Base-by-base conservation (phyloP, 2,797 vertebrate genomes). In the Buceros bicornis region DNA sequence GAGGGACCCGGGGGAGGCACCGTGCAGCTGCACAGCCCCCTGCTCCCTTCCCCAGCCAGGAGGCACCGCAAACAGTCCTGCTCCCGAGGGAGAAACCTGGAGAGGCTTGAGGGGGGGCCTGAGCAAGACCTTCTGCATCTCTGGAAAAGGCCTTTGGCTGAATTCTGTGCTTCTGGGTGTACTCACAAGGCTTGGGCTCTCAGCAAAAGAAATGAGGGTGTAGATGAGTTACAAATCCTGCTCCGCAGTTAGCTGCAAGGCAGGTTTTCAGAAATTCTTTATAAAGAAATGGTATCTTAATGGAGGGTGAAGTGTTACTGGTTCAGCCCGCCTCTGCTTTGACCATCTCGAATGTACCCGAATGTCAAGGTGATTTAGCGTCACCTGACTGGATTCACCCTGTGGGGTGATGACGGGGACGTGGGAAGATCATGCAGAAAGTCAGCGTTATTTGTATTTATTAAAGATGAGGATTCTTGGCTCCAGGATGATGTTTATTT, bases 1-100 rank as follows among this genome's bases (percentile, higher is more conserved):
- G 13, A 51, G 51, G 43, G 26, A 16, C 5, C 1, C 0, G 0
- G 48, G 35, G 45, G 12, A 14, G 51, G 13, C 16, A 29, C 20
- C 3, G 6, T 7, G 64, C 42, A 43, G 43, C 69, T 42, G 18
- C 85, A 42, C 16, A 29, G 54, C 14, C 20, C 33, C 45, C 67
- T n/a, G 51, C 10, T 53, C 42, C 15, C 48, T 28, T 57, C 18
- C 25, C 3, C 26, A 20, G 5, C 18, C 18, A 31, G 10, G 13
- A 13, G 22, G 13, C 53, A 66, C 25, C 51, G 33, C 2, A 4
- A 3, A 11, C 28, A 35, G 28, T 37, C 42, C 72, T 70, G 47
- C n/a, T 72, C 28, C 65, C 0, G 10, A 54, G 45, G n/a, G 9
- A 24, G n/a, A 40, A 77, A 60, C 37, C 25, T 3, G 7, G 20